A percentile compares a stretch with the other conserved stretches of the same genome.
Conservation (phyloP, 2,797 vertebrate genomes). For the Malurus splendens region DNA sequence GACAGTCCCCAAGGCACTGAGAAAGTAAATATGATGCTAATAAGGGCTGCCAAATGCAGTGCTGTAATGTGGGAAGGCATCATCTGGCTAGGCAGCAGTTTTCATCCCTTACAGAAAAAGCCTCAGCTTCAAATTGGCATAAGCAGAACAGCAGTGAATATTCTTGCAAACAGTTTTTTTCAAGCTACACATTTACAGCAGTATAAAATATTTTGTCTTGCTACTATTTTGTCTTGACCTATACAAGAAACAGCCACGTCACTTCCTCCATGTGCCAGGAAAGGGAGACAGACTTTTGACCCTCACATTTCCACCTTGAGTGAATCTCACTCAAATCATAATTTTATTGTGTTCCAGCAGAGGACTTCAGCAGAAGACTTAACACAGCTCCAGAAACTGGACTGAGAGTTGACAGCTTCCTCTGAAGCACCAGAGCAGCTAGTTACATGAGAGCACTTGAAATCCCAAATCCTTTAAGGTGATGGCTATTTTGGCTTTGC, state of each 20-base stretch:
- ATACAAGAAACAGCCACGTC: neutral
- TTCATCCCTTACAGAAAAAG: constrained; percentile 5
- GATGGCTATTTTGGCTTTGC: neutral
- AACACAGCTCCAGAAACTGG: neutral
- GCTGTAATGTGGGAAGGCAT: neutral
- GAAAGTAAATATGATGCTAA: constrained; percentile 39
- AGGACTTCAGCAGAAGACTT: neutral
- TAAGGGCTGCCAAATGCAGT: constrained; percentile 13
- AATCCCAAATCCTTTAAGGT: neutral
- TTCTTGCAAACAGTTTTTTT: neutral
- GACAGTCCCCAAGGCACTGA: neutral
- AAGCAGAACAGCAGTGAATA: neutral
- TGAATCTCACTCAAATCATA: neutral
- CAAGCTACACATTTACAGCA: neutral
- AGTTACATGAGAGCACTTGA: neutral
- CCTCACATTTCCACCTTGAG: neutral
- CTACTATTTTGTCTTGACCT: neutral
- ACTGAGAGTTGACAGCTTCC: neutral
- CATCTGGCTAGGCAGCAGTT: neutral
- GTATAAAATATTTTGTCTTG: neutral
- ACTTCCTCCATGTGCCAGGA: neutral
- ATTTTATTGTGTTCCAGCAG: neutral
- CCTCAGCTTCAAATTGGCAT: neutral
- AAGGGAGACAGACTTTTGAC: neutral
- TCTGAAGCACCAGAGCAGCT: neutral